Evolutionary conservation across 2,888 invertebrate genomes (phyloP).

Genomic region (Shargacucullia verbasci): DNA sequence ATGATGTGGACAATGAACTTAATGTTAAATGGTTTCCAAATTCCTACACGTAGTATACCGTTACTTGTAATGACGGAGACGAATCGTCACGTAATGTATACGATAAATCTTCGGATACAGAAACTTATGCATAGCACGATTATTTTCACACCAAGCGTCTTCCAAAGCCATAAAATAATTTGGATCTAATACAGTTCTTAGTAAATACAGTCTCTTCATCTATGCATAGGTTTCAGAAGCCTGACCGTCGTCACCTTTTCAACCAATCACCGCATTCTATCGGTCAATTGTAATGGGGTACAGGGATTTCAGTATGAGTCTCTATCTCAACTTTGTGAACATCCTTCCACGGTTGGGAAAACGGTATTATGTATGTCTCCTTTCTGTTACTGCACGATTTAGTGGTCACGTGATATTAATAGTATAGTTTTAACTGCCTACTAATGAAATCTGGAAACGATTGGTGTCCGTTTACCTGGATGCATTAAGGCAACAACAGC

Average conservation of each 20-base stretch:
- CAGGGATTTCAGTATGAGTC: neutral
- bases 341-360: too few relatives aligned
- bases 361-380: too few relatives aligned
- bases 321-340: too few relatives aligned
- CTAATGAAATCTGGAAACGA: slow-evolving; percentile 7
- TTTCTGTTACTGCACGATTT: too few relatives aligned
- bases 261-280: too few relatives aligned
- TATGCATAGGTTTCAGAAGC: too few relatives aligned
- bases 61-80: slow-evolving; percentile 27
- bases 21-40: slow-evolving; percentile 16
- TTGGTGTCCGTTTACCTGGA: too few relatives aligned
- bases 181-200: too few relatives aligned
- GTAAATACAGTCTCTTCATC: too few relatives aligned
- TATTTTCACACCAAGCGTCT: slow-evolving; percentile 8
- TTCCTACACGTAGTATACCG: slow-evolving; percentile 17
- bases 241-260: too few relatives aligned
- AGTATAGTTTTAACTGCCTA: neutral
- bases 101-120: slow-evolving; percentile 4
- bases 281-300: neutral
- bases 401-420: too few relatives aligned
- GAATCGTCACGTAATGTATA: slow-evolving; percentile 24
- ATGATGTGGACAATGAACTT: slow-evolving; percentile 17
- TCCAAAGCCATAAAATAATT: neutral
- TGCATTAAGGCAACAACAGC: too few relatives aligned
- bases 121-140: slow-evolving; percentile 19